phyloP scores from a whole-genome alignment of 1,140 invertebrate genomes.

The Monomorium pharaonis region DNA sequence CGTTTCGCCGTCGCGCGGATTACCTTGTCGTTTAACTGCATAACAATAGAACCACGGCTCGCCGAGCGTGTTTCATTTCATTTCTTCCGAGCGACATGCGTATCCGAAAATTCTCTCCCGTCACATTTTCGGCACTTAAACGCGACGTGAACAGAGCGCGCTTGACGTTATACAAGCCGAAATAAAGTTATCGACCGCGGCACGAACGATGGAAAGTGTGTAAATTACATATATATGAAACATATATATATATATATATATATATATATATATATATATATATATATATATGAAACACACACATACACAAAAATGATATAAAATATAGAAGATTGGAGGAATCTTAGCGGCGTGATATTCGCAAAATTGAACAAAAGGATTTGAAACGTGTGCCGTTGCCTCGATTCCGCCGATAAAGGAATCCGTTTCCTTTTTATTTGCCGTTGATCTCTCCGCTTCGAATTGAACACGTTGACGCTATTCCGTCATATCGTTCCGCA shows the following conservation, averaged over 20 bases:
- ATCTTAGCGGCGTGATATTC: neutral
- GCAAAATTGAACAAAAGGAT: neutral
- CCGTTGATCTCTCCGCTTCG: neutral
- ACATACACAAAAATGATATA: neutral
- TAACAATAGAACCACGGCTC: conserved; percentile 15
- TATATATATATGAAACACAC: too few species aligned
- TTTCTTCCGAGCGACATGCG: conserved; percentile 25
- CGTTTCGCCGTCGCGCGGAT: neutral
- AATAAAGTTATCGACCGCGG: neutral
- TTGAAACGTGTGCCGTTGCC: neutral
- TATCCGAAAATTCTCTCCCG: neutral
- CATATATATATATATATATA: too few species aligned
- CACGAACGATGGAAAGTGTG: neutral
- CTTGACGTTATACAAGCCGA: neutral
- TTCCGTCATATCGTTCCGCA: conserved; percentile 14
- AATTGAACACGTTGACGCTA: neutral
- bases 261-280: too few species aligned
- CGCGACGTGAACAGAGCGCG: neutral
- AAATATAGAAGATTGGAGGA: neutral
- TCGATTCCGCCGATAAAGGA: neutral
- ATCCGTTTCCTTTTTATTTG: neutral
- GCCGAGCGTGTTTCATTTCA: conserved; percentile 15
- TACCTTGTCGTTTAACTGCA: conserved; percentile 27
- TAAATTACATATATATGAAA: too few species aligned
- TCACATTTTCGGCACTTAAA: conserved; percentile 12